Conservation (phyloP, 2,113 vertebrate species). For the Hystrix brachyura region DNA sequence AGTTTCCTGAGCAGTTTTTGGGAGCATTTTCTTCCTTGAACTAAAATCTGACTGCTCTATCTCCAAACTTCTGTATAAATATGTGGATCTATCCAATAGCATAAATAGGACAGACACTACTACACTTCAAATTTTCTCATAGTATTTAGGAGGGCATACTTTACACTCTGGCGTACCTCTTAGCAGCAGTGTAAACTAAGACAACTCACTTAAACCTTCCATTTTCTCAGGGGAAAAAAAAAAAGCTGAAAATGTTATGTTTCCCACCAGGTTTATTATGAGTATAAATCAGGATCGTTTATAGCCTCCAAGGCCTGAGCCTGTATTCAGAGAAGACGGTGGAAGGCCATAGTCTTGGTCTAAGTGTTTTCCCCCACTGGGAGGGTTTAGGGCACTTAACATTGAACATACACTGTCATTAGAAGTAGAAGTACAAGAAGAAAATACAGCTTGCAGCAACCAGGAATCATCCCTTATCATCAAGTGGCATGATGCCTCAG, state of each 20-base stretch:
- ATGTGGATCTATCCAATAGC: not conserved
- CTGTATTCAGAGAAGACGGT: not conserved
- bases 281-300: not conserved
- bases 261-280: not conserved
- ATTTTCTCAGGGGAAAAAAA: not conserved
- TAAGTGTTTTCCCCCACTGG: not conserved
- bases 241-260: not conserved
- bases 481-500: not conserved
- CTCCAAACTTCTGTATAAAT: not conserved
- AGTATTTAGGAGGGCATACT: not conserved
- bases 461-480: not conserved
- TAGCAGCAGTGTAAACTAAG: not conserved
- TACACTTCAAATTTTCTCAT: not conserved
- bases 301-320: not conserved
- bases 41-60: not conserved
- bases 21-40: not conserved
- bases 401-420: not conserved
- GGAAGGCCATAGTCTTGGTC: not conserved
- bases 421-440: not conserved
- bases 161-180: not conserved
- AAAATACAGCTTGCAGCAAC: not conserved
- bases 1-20: slow-evolving; percentile 6
- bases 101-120: not conserved
- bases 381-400: not conserved
- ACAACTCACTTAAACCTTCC: not conserved